These are phyloP conservation scores for Xestobium rufovillosum DNA, from an alignment of 2,888 invertebrate genomes.

Conservation along the genomic window DNA sequence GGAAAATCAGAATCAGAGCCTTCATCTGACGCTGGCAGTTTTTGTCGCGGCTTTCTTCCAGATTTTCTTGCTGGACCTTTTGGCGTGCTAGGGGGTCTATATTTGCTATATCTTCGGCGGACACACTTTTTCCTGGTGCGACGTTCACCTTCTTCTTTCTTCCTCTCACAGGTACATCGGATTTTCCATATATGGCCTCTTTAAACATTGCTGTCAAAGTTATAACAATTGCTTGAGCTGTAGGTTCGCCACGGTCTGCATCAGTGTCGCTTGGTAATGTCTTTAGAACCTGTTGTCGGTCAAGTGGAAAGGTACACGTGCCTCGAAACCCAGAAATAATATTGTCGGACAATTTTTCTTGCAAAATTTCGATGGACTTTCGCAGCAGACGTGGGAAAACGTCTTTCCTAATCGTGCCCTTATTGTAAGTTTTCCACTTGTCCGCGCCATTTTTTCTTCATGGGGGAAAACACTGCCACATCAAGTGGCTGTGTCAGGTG, in stretches of 20 bases:
- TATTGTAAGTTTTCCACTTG: slow-evolving; percentile 13
- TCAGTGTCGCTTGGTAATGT: slow-evolving; percentile 13
- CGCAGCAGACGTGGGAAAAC: slow-evolving; percentile 17
- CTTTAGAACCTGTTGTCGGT: slow-evolving; percentile 8
- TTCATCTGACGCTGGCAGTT: too few relatives aligned
- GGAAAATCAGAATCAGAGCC: too few relatives aligned
- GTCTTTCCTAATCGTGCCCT: slow-evolving; percentile 17
- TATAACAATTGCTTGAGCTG: slow-evolving; percentile 6
- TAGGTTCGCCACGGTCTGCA: slow-evolving; percentile 9
- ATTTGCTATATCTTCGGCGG: slow-evolving; percentile 4
- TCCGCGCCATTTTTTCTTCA: slow-evolving; percentile 12
- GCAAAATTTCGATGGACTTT: slow-evolving; percentile 12
- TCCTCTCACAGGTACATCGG: slow-evolving; percentile 8
- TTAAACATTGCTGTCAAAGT: slow-evolving; percentile 9
- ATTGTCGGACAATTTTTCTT: slow-evolving; percentile 7
- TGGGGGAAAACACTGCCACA: slow-evolving; percentile 12
- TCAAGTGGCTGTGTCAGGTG: slow-evolving; percentile 14
- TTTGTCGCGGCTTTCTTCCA: slow-evolving; percentile 7
- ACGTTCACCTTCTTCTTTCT: slow-evolving; percentile 9
- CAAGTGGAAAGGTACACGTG: slow-evolving; percentile 9
- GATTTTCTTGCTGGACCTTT: slow-evolving; percentile 6
- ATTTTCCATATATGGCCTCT: slow-evolving; percentile 7
- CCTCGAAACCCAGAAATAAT: slow-evolving; percentile 11
- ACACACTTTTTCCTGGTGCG: slow-evolving; percentile 6
- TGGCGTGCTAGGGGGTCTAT: too few relatives aligned